A percentile compares a stretch with the other conserved stretches of the same genome.
Evolutionary conservation across 2,113 vertebrate genomes (phyloP).

Genomic region (Equus quagga): DNA sequence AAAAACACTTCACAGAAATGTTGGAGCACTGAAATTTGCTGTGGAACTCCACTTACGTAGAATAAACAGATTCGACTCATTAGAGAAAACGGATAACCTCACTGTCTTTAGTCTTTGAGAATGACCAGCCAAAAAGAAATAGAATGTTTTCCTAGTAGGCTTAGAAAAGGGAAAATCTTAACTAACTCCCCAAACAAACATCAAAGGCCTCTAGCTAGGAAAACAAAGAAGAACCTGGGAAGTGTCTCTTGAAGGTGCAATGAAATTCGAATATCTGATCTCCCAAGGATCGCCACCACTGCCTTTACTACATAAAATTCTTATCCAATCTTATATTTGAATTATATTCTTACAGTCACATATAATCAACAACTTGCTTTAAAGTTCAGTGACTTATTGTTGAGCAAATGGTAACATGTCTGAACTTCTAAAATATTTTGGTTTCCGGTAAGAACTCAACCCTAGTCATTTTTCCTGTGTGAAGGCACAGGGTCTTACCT

Average conservation of each 20-base stretch:
- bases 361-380: not conserved
- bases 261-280: not conserved
- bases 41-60: not conserved
- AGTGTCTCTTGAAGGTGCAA: not conserved
- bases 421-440: conserved; percentile 53
- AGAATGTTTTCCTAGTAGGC: not conserved
- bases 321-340: not conserved
- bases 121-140: not conserved
- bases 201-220: not conserved
- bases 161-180: conserved; percentile 41
- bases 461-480: not conserved
- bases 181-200: conserved; percentile 30
- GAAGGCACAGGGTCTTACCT: not conserved
- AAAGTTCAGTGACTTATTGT: not conserved
- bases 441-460: not conserved
- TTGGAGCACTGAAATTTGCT: conserved; percentile 21
- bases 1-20: not conserved
- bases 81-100: not conserved
- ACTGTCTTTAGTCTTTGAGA: conserved; percentile 1
- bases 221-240: not conserved
- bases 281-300: not conserved
- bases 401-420: not conserved
- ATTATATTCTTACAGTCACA: not conserved
- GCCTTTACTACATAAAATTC: not conserved
- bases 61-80: not conserved